Evolutionary conservation across 1,140 invertebrate genomes (phyloP).

Genomic region (Lordiphosa mommai): DNA sequence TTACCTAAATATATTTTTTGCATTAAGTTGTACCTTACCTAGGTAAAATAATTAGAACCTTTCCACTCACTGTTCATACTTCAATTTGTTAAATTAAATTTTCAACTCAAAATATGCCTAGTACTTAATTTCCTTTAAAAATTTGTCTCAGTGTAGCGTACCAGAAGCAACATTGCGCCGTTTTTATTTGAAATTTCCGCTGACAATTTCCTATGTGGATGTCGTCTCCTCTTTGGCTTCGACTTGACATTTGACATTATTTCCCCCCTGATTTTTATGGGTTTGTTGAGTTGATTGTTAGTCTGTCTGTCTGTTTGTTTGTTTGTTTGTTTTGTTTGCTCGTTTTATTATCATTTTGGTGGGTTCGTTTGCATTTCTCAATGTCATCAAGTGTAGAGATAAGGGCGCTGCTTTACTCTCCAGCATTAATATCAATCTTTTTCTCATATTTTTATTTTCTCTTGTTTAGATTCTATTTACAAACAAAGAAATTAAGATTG

Average conservation of each 20-base stretch:
- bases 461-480: constrained; percentile 38
- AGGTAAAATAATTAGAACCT: too few species aligned
- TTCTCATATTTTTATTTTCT: constrained; percentile 52
- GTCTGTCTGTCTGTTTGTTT: constrained; percentile 22
- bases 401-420: constrained; percentile 42
- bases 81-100: too few species aligned
- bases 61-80: too few species aligned
- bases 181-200: constrained; percentile 52
- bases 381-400: constrained; percentile 43
- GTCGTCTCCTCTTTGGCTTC: background rate
- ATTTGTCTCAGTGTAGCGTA: background rate
- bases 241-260: constrained; percentile 61
- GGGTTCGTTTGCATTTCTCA: constrained; percentile 31
- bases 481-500: constrained; percentile 50
- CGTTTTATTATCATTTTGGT: constrained; percentile 24
- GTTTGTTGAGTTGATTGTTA: too few species aligned
- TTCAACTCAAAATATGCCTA: too few species aligned
- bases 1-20: too few species aligned
- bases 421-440: constrained; percentile 32
- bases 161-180: background rate
- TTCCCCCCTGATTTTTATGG: constrained; percentile 59
- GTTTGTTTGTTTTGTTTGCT: constrained; percentile 39
- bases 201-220: constrained; percentile 19
- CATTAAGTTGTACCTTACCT: too few species aligned
- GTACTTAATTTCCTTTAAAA: too few species aligned